Conservation (phyloP, 2,888 invertebrate genomes). For the Heterodera filipjevi region DNA sequence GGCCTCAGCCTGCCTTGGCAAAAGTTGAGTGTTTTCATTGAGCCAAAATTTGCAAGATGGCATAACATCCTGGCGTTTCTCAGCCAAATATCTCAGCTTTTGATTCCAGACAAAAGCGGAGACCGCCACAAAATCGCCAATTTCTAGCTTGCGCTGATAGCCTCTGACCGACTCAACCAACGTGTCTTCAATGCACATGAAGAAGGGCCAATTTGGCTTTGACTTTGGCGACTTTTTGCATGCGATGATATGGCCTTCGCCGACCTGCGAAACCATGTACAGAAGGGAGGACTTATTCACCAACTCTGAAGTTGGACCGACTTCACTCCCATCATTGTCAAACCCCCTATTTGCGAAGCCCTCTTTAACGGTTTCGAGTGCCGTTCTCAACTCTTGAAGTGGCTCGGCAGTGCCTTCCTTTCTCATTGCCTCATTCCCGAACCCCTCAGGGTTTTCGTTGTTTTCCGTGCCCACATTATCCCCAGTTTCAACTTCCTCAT, state of each 20-base stretch:
- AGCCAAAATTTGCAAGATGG: not conserved
- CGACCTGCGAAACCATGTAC: not conserved
- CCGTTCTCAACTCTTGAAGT: not conserved
- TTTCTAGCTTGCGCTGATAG: not conserved
- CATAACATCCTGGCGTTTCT: not conserved
- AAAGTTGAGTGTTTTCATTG: not conserved
- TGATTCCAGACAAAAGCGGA: not conserved
- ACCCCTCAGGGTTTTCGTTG: not conserved
- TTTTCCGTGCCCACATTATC: not conserved
- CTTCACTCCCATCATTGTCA: not conserved
- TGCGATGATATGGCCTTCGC: not conserved
- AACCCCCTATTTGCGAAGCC: not conserved
- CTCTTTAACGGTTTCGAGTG: not conserved
- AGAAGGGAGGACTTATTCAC: not conserved
- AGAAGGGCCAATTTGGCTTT: not conserved
- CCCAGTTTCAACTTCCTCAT: not conserved
- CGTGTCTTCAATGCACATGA: not conserved
- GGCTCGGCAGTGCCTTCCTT: not conserved
- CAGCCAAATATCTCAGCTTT: not conserved
- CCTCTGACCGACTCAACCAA: not conserved
- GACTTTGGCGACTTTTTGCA: not conserved
- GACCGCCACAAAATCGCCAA: not conserved
- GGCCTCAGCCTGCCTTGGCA: not conserved
- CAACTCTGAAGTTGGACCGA: too few species aligned
- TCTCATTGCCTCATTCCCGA: not conserved